Base-by-base conservation (phyloP, 2,797 vertebrate species). In the Anguilla megastoma region DNA sequence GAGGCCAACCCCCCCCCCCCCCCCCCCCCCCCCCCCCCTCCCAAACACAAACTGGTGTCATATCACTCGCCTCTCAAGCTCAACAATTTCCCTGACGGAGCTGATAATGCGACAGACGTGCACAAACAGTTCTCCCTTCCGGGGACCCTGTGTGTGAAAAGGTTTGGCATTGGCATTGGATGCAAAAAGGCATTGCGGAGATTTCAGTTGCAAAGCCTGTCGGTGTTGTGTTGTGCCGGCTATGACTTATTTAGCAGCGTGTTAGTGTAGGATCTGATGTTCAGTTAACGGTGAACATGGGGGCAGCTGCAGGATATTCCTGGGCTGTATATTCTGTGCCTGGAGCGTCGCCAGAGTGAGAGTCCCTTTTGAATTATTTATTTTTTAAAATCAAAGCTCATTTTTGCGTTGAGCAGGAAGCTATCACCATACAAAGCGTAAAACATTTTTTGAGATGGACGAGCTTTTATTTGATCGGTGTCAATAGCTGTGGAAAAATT, bases 371-470 rank as follows among this genome's bases (percentile, higher is more conserved):
- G 69, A 52, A 9, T 86, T 30, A 52, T 86, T 30, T 33, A 14
- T 74, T 66, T 96, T 56, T 16, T 2, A 21, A 85, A 91, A 94
- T 95, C 91, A 95, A 95, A 95, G 92, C 91, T 52, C 36, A 41
- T 87, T 88, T 94, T 92, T 91, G 92, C 93, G 92, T 89, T 86
- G 86, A 91, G 89, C 88, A 90, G 89, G 93, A 91, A 94, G 91
- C 93, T 89, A 91, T 90, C 90, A 93, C 89, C 89, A 87, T 94
- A 95, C 94, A 89, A 95, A 92, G 94, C 95, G 94, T 94, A 95
- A 94, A 96, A 95, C 88, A 87, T 93, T 92, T 90, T 90, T 91
- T 93, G 6, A 84, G 88, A 21, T n/a, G 21, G 83, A 52, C 85
- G 10, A 86, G 86, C 90, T 86, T 91, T 79, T 71, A 91, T 95